Evolutionary conservation across 2,888 invertebrate species (phyloP).

Genomic region (Tuta absoluta): DNA sequence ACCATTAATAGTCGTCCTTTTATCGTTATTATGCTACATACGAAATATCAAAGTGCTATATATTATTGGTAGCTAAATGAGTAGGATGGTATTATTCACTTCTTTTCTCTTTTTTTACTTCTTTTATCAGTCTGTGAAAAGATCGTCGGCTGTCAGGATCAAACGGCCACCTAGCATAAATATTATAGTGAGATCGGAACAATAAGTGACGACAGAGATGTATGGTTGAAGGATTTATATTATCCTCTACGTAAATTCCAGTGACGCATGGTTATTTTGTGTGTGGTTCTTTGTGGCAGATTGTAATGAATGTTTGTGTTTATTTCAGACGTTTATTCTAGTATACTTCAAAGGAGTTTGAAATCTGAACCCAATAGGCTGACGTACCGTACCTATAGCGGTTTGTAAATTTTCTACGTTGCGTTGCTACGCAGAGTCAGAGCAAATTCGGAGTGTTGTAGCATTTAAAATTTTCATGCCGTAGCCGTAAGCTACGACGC

Average conservation of each 20-base stretch:
- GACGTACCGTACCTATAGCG: too few relatives aligned
- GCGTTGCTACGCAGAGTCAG: too few relatives aligned
- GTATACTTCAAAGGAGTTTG: neutral
- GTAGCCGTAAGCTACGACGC: neutral
- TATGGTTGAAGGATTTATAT: conserved; percentile 10
- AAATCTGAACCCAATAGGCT: neutral
- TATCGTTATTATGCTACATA: too few relatives aligned
- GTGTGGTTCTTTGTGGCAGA: neutral
- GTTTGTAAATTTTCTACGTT: too few relatives aligned
- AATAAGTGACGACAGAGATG: conserved; percentile 18
- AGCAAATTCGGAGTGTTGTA: neutral
- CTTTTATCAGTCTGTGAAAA: neutral
- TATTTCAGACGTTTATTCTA: neutral
- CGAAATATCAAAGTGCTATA: too few relatives aligned
- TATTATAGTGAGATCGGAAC: conserved; percentile 5
- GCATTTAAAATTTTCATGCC: neutral
- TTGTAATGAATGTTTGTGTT: neutral
- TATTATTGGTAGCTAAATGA: too few relatives aligned
- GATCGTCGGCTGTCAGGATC: neutral
- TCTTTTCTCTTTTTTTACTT: neutral
- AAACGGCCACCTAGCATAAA: conserved; percentile 20
- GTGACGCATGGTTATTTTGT: neutral
- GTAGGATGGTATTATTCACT: too few relatives aligned
- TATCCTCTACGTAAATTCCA: neutral
- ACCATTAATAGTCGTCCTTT: too few relatives aligned